Conservation (phyloP, 2,113 vertebrate genomes). For the Passerina amoena region DNA sequence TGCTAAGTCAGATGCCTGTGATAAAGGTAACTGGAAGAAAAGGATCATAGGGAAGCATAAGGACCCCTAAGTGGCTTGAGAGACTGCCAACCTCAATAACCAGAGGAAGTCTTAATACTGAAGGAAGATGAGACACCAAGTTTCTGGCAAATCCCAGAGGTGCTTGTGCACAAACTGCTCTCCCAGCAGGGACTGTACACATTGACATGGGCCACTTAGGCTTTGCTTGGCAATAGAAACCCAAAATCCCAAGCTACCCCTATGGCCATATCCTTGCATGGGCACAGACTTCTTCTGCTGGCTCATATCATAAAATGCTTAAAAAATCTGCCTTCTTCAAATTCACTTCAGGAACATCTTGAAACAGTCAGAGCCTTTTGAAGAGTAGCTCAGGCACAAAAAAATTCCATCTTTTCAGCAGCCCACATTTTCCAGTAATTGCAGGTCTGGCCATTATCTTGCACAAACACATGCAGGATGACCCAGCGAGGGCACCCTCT, state of each 20-base stretch:
- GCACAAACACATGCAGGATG: background rate
- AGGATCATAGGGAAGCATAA: background rate
- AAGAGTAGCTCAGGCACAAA: background rate
- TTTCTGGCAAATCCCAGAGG: background rate
- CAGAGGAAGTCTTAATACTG: background rate
- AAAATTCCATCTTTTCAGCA: background rate
- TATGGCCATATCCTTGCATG: accelerated
- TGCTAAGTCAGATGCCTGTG: background rate
- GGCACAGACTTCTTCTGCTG: background rate
- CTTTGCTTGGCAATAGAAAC: background rate
- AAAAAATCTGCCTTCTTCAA: background rate
- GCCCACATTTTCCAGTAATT: background rate
- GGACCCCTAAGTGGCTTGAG: background rate
- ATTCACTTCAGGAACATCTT: background rate
- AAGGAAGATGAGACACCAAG: background rate
- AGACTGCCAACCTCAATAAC: background rate
- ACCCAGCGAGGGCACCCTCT: background rate
- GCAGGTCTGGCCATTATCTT: background rate
- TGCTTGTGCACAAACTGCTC: background rate
- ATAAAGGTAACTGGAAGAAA: background rate
- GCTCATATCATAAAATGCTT: background rate
- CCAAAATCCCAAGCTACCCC: background rate
- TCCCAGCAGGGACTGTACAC: background rate
- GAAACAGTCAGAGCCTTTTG: background rate
- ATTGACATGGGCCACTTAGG: background rate